These are phyloP conservation scores for Pteropus alecto DNA, from an alignment of 2,113 vertebrate species.

Conservation along the genomic window DNA sequence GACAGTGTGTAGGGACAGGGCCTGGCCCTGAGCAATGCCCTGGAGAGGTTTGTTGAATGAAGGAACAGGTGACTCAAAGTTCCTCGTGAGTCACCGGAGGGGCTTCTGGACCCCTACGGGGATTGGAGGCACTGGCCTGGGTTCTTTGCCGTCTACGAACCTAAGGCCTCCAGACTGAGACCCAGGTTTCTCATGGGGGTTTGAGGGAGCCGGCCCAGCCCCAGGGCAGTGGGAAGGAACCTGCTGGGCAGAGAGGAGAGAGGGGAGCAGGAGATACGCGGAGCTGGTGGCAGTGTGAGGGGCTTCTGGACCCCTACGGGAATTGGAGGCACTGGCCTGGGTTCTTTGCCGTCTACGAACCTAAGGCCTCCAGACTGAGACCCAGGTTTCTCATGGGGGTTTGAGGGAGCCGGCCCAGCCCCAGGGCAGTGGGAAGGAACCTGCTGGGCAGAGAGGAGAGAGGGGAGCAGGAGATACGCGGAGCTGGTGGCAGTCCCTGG, in stretches of 20 bases:
- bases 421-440: not conserved
- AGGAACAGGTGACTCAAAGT: not conserved
- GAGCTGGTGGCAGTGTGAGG: not conserved
- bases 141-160: not conserved
- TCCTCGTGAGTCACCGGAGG: not conserved
- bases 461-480: not conserved
- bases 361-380: not conserved
- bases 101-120: not conserved
- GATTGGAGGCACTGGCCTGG: not conserved
- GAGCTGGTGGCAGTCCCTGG: rapidly evolving
- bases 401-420: not conserved
- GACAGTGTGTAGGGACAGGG: not conserved
- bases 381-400: not conserved
- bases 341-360: not conserved
- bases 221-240: not conserved
- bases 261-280: not conserved
- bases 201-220: not conserved
- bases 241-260: not conserved
- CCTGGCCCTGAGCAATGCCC: not conserved
- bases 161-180: not conserved
- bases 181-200: not conserved
- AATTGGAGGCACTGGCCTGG: not conserved
- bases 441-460: not conserved
- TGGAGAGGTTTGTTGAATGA: not conserved
- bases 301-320: not conserved